Evolutionary conservation across 2,113 vertebrate species (phyloP), one percentile per base, ranked within the genome.

Genomic region (Suricata suricatta): DNA sequence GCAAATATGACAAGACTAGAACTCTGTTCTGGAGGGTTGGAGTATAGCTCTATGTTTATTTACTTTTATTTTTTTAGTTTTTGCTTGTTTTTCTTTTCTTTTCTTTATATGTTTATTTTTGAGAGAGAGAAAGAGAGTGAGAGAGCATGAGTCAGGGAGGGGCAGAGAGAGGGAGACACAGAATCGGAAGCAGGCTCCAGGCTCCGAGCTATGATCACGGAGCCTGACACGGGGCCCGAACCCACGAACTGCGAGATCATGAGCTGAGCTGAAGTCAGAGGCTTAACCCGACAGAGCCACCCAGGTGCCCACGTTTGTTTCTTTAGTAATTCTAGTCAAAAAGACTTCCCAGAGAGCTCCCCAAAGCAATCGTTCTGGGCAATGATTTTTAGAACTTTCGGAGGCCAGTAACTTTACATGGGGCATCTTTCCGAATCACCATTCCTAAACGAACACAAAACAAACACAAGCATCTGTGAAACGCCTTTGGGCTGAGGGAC

Each of bases 371-470:
- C 4, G 0, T 21, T 44, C 27, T 3, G 44, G 35, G 33, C 10
- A 19, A 3, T 14, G 47, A 12, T 25, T 11, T 35, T 5, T 9
- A 82, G 85, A 50, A 1, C 31, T 16, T 2, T 25, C 11, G 1
- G 33, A 25, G 50, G 33, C 44, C 27, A 9, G 47, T 5, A 21
- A 9, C 33, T 4, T n/a, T 1, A 4, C 13, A 2, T 2, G 1
- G 1, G n/a, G 33, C 17, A 4, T 17, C 25, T 57, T 50, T 15
- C 31, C 3, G 1, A 2, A 25, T 8, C 54, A 10, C 13, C 7
- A 1, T 5, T 19, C 6, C 10, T 44, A 16, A n/a, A 23, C 25
- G n/a, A 41, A 14, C 29, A 3, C 3, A 1, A 9, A 2, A 44
- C 14, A 21, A 4, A 11, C 74, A 2, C 41, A 0, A 8, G 69